phyloP scores from a whole-genome alignment of 2,797 vertebrate genomes.

The Numenius phaeopus region DNA sequence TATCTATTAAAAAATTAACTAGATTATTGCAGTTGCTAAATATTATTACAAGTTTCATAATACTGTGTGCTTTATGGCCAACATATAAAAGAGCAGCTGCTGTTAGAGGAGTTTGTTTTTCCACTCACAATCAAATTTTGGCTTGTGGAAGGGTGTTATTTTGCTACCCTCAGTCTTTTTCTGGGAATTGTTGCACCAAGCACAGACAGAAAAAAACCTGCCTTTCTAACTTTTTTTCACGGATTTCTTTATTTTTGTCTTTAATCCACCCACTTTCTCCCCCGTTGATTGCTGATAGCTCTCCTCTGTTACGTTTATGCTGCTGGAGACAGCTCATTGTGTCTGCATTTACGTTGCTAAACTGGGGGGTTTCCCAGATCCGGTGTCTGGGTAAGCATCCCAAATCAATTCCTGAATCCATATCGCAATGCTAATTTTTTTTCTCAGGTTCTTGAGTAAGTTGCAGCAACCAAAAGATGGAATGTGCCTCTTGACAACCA shows the following conservation, averaged over 20 bases:
- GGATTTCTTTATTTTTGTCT: background rate
- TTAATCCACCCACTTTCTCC: background rate
- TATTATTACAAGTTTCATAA: conserved; percentile 46
- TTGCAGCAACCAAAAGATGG: background rate
- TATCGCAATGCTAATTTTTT: background rate
- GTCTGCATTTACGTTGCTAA: background rate
- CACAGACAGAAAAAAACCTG: background rate
- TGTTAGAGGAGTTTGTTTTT: conserved; percentile 16
- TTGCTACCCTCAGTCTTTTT: background rate
- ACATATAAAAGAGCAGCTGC: conserved; percentile 26
- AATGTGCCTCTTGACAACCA: background rate
- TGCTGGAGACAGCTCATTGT: background rate
- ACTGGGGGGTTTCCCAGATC: background rate
- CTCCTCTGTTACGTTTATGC: background rate
- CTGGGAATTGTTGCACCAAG: conserved; percentile 22
- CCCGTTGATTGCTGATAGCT: background rate
- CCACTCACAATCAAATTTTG: conserved; percentile 11
- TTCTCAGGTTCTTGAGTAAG: background rate
- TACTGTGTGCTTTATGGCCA: background rate
- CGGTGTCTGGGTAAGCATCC: background rate
- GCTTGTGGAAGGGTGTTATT: background rate
- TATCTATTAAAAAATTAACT: background rate
- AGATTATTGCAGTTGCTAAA: conserved; percentile 23
- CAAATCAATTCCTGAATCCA: background rate
- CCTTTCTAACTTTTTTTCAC: background rate